Conservation (phyloP, 1,140 invertebrate genomes). For the Drosophila simulans region DNA sequence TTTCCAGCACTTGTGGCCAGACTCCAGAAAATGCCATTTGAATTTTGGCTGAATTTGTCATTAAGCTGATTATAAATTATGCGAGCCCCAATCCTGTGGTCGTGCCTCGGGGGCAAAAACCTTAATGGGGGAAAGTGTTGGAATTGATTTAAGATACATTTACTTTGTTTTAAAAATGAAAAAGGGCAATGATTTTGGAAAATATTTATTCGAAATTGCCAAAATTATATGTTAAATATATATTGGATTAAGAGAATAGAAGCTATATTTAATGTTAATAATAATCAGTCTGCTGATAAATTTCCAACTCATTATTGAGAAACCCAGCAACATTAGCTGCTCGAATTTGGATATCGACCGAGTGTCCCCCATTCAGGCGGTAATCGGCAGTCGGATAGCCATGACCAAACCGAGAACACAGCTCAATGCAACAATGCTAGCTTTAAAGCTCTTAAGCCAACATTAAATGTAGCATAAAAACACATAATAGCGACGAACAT, state of each 20-base stretch:
- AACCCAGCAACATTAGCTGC: background rate
- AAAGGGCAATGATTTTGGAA: background rate
- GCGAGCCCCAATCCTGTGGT: slow-evolving; percentile 29
- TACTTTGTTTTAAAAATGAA: too few relatives aligned
- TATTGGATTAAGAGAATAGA: too few relatives aligned
- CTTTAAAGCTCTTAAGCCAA: slow-evolving; percentile 85
- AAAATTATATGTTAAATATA: too few relatives aligned
- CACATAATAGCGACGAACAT: slow-evolving; percentile 73
- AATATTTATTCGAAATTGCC: too few relatives aligned
- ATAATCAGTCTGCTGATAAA: too few relatives aligned
- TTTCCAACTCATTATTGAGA: too few relatives aligned
- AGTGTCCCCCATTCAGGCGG: background rate
- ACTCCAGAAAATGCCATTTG: slow-evolving; percentile 37
- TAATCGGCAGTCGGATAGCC: slow-evolving; percentile 16
- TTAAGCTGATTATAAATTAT: slow-evolving; percentile 83
- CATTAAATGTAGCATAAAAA: slow-evolving; percentile 85
- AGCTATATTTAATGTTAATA: too few relatives aligned
- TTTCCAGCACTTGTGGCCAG: slow-evolving; percentile 12
- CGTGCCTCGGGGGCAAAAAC: slow-evolving; percentile 8
- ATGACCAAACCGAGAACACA: slow-evolving; percentile 37
- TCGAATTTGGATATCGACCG: background rate
- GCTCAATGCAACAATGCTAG: slow-evolving; percentile 76
- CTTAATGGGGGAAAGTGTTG: slow-evolving; percentile 21
- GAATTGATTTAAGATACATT: slow-evolving; percentile 17
- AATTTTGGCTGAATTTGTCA: slow-evolving; percentile 70